Evolutionary conservation across 2,888 invertebrate genomes (phyloP).

Genomic region (Chironomus riparius): DNA sequence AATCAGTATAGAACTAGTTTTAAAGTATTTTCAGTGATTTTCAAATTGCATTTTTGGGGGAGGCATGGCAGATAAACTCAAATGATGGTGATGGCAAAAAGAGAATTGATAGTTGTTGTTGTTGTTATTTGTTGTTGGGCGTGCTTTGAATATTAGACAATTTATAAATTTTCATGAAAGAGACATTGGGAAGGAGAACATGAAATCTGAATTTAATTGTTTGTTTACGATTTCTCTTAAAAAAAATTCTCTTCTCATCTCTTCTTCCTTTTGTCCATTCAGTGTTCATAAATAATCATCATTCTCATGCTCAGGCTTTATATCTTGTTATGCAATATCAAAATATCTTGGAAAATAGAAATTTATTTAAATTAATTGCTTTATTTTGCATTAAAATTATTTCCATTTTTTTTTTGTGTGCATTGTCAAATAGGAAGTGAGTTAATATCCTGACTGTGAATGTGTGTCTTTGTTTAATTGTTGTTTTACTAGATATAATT

Average conservation of each 20-base stretch:
- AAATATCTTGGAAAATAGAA: not conserved
- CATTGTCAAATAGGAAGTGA: not conserved
- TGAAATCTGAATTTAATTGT: constrained; percentile 25
- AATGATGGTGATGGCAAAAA: not conserved
- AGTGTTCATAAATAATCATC: constrained; percentile 3
- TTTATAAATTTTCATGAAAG: not conserved
- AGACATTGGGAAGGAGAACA: not conserved
- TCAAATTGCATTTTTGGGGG: not conserved
- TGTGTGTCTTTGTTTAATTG: too few species aligned
- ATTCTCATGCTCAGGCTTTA: not conserved
- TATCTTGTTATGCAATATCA: constrained; percentile 16
- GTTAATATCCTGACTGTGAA: too few species aligned
- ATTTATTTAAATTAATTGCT: constrained; percentile 13
- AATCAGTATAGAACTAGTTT: not conserved
- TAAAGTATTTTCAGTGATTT: not conserved
- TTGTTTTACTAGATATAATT: too few species aligned
- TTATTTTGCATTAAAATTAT: constrained; percentile 6
- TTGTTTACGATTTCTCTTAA: constrained; percentile 12
- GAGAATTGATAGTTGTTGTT: not conserved
- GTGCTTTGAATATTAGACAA: not conserved
- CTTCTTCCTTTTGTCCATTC: not conserved
- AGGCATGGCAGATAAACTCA: not conserved
- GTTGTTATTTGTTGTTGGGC: not conserved
- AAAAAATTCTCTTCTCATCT: not conserved
- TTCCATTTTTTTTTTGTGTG: not conserved